These are phyloP conservation scores for Oscheius myriophilus DNA, from an alignment of 2,888 invertebrate genomes.

Conservation along the genomic window DNA sequence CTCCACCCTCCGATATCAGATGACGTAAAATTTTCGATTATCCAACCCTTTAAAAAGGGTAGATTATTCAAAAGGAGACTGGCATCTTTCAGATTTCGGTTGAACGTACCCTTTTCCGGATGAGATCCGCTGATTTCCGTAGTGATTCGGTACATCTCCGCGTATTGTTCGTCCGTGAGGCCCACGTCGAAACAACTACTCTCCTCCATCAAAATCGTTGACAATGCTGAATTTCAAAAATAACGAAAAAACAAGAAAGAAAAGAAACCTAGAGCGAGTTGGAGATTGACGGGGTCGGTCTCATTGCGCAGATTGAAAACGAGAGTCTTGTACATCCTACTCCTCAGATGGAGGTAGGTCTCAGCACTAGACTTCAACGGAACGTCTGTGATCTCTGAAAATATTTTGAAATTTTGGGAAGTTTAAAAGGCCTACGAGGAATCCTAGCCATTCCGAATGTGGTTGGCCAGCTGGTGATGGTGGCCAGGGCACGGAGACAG, in stretches of 20 bases:
- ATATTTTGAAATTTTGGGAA: background rate
- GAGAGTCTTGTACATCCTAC: constrained; percentile 80
- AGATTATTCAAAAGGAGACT: no score
- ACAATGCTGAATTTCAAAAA: constrained; percentile 40
- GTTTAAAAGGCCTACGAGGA: constrained; percentile 40
- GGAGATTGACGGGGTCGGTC: constrained; percentile 85
- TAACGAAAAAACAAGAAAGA: background rate
- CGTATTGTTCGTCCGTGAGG: constrained; percentile 51
- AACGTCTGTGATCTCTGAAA: constrained; percentile 42
- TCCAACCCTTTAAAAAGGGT: no score
- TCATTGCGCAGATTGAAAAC: constrained; percentile 86
- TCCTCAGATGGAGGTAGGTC: constrained; percentile 78
- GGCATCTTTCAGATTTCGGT: no score
- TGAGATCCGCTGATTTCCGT: constrained; percentile 42
- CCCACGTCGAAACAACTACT: constrained; percentile 54
- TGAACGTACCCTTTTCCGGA: constrained; percentile 57
- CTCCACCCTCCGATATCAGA: no score
- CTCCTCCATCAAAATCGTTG: constrained; percentile 58
- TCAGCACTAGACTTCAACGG: constrained; percentile 48
- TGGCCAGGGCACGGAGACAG: constrained; percentile 88
- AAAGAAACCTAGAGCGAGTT: constrained; percentile 80
- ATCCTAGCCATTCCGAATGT: constrained; percentile 79
- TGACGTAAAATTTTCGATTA: no score
- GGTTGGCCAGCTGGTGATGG: constrained; percentile 89
- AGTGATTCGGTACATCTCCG: constrained; percentile 47